Conservation (phyloP, 2,113 vertebrate genomes). For the Petroica traversi region DNA sequence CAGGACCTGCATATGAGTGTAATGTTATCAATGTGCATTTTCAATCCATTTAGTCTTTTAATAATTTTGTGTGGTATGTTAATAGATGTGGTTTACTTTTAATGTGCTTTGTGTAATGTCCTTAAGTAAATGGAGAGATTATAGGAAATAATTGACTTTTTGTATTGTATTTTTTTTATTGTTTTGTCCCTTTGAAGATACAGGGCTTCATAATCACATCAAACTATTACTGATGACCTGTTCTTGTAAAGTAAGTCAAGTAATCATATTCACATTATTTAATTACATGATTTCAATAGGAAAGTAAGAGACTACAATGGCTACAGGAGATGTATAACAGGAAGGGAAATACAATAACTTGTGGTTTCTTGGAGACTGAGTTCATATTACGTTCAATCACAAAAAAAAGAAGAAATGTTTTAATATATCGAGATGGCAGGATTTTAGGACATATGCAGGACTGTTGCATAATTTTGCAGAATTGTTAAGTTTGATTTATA, state of each 20-base stretch:
- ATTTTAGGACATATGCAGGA: not conserved
- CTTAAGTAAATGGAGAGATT: constrained; percentile 52
- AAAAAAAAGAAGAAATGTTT: not conserved
- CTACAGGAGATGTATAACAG: not conserved
- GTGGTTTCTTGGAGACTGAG: not conserved
- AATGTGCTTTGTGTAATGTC: constrained; percentile 26
- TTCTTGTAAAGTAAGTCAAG: constrained; percentile 46
- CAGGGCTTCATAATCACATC: constrained; percentile 43
- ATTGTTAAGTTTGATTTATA: not conserved
- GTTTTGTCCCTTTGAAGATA: constrained; percentile 51
- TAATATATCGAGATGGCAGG: not conserved
- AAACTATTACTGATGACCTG: constrained; percentile 49
- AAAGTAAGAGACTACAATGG: not conserved
- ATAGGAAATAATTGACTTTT: constrained; percentile 56
- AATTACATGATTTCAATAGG: constrained; percentile 33
- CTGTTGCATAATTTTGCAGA: not conserved
- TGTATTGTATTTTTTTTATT: constrained; percentile 4
- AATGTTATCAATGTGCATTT: constrained; percentile 24
- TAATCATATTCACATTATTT: constrained; percentile 53
- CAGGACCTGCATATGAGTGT: constrained; percentile 1
- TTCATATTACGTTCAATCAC: not conserved
- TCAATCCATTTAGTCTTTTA: constrained; percentile 33
- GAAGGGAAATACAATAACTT: not conserved
- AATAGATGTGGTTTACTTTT: constrained; percentile 55
- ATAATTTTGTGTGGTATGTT: constrained; percentile 35